A percentile compares a stretch with the other conserved stretches of the same genome.
phyloP scores from a whole-genome alignment of 2,888 invertebrate genomes.

The Volucella inanis region DNA sequence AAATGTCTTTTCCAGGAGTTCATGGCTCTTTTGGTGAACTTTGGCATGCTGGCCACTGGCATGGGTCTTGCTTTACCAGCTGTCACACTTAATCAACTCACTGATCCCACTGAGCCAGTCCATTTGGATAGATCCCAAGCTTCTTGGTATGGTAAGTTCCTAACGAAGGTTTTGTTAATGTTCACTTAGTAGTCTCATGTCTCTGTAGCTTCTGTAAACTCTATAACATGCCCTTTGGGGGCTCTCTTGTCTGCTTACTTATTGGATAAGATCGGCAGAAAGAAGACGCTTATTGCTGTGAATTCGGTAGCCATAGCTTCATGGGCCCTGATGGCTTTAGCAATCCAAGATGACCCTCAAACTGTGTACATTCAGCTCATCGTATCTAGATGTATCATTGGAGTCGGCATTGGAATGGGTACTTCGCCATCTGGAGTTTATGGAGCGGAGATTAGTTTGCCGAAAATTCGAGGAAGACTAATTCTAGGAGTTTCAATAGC shows the following conservation, averaged over 20 bases:
- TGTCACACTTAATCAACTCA: conserved; percentile 79
- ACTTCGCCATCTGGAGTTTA: conserved; percentile 82
- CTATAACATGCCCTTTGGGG: conserved; percentile 81
- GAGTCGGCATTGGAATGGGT: conserved; percentile 81
- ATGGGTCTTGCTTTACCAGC: conserved; percentile 82
- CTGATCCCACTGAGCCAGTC: conserved; percentile 77
- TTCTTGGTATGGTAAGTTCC: conserved; percentile 81
- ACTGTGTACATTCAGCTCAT: conserved; percentile 80
- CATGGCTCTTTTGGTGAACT: conserved; percentile 81
- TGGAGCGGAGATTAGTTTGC: conserved; percentile 83
- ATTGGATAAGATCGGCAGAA: conserved; percentile 81
- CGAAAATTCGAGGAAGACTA: conserved; percentile 86
- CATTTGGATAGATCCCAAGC: conserved; percentile 78
- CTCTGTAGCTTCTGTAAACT: conserved; percentile 80
- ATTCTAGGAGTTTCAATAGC: conserved; percentile 86
- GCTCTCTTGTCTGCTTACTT: conserved; percentile 80
- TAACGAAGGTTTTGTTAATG: neutral
- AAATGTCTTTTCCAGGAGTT: conserved; percentile 74
- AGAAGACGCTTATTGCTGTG: conserved; percentile 79
- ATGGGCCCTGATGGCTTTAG: conserved; percentile 80
- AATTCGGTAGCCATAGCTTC: conserved; percentile 80
- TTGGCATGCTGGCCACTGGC: conserved; percentile 81
- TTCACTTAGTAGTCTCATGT: neutral
- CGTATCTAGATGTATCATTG: conserved; percentile 80
- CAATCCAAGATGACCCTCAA: conserved; percentile 76